Conservation (phyloP, 2,888 invertebrate species). For the Dendrolimus pini region DNA sequence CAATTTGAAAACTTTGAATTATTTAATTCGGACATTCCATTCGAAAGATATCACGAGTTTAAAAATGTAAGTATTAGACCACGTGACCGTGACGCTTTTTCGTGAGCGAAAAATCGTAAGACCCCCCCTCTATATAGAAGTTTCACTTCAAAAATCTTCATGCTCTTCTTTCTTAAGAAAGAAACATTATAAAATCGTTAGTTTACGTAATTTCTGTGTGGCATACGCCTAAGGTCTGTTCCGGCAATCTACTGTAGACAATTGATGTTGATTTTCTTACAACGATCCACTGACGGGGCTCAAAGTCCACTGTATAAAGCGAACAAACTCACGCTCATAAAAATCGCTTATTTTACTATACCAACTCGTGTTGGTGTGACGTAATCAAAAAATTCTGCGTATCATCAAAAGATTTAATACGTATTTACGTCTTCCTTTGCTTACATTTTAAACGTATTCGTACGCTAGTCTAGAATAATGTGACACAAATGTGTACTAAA, state of each 20-base stretch:
- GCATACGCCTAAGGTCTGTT: slow-evolving; percentile 4
- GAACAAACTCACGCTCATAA: slow-evolving; percentile 26
- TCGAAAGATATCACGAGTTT: too few species aligned
- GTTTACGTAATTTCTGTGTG: too few species aligned
- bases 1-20: too few species aligned
- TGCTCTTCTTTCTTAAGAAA: too few species aligned
- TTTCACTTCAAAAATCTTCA: too few species aligned
- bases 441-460: background rate
- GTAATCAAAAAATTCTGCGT: background rate
- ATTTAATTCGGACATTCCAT: too few species aligned
- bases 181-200: too few species aligned
- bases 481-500: background rate
- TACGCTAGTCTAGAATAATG: background rate
- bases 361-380: slow-evolving; percentile 2
- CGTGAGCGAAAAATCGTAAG: too few species aligned
- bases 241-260: slow-evolving; percentile 20
- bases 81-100: too few species aligned
- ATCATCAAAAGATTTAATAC: background rate
- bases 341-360: slow-evolving; percentile 28
- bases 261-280: slow-evolving; percentile 39
- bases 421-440: background rate
- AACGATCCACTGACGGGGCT: slow-evolving; percentile 15
- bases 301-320: slow-evolving; percentile 34
- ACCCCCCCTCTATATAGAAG: too few species aligned
- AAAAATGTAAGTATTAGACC: too few species aligned